Evolutionary conservation across 2,797 vertebrate genomes (phyloP), one percentile per base, ranked within the genome.

Genomic region (Diglossa cyanea): DNA sequence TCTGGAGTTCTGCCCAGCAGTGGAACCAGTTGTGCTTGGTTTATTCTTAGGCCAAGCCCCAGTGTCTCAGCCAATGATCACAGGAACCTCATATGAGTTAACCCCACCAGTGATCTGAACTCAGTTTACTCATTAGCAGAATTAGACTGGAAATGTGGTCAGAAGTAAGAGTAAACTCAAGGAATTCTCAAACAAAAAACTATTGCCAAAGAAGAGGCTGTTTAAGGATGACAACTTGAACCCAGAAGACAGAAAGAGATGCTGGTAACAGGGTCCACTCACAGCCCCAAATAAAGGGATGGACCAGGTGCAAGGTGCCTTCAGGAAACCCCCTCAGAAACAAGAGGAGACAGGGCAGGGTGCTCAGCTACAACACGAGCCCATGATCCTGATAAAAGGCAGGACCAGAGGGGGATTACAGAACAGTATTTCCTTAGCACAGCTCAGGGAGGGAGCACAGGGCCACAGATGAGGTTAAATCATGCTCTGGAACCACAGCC

Each of bases 401-500:
- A 84, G 17, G 11, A 24, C 18, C 11, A 48, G 9, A 39, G 1
- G 0, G 0, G 4, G 4, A 14, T 26, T 15, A 6, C 47, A 86
- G 33, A 44, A 11, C 5, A 54, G 2, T 1, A 5, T 7, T 28
- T 17, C 77, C 19, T 10, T 6, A 68, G 2, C 48, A 62, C 23
- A 33, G 50, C 11, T 30, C 47, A 76, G 4, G 2, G 2, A 9
- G 1, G 2, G 1, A 10, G 2, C 11, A 0, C 0, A 17, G 2
- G 1, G 7, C 13, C 35, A n/a, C 25, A 60, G 8, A 1, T n/a
- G 62, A 48, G n/a, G 8, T 44, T 87, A 85, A 89, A 87, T 19
- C 7, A 2, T 5, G 21, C n/a, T 57, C 53, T 54, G 60, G 50
- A 45, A 7, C 13, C 26, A 16, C 1, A 0, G 25, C 31, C 26